These are phyloP conservation scores for Idaea aversata DNA, from an alignment of 2,888 invertebrate species.

Conservation along the genomic window DNA sequence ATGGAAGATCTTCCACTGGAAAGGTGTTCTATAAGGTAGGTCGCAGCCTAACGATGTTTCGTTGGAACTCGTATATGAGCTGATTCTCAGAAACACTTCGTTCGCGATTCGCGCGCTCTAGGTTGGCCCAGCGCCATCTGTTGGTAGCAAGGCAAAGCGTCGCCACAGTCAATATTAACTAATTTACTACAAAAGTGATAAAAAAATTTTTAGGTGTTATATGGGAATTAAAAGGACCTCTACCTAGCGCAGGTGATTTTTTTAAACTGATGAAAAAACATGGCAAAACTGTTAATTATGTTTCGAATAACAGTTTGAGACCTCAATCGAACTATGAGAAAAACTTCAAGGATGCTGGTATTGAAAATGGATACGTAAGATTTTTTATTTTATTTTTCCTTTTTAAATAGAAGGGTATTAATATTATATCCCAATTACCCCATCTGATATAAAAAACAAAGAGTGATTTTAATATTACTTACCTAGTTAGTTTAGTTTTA, in stretches of 20 bases:
- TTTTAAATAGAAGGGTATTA: too few relatives aligned
- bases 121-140: too few relatives aligned
- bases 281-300: conserved; percentile 74
- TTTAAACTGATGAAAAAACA: conserved; percentile 62
- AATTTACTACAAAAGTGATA: not conserved
- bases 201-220: conserved; percentile 69
- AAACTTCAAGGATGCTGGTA: conserved; percentile 50
- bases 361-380: conserved; percentile 64
- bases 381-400: not conserved
- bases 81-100: too few relatives aligned
- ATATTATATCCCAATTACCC: too few relatives aligned
- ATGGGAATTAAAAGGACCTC: conserved; percentile 50
- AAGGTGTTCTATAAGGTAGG: too few relatives aligned
- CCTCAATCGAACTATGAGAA: conserved; percentile 52
- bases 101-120: too few relatives aligned
- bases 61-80: too few relatives aligned
- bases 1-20: too few relatives aligned
- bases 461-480: too few relatives aligned
- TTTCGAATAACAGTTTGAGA: conserved; percentile 76
- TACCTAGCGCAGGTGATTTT: conserved; percentile 68
- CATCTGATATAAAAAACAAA: too few relatives aligned
- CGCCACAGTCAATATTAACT: not conserved
- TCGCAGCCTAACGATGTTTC: too few relatives aligned
- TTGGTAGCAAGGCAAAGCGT: not conserved
- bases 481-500: too few relatives aligned